Conservation (phyloP, 2,113 vertebrate genomes). For the Percina caprodes region DNA sequence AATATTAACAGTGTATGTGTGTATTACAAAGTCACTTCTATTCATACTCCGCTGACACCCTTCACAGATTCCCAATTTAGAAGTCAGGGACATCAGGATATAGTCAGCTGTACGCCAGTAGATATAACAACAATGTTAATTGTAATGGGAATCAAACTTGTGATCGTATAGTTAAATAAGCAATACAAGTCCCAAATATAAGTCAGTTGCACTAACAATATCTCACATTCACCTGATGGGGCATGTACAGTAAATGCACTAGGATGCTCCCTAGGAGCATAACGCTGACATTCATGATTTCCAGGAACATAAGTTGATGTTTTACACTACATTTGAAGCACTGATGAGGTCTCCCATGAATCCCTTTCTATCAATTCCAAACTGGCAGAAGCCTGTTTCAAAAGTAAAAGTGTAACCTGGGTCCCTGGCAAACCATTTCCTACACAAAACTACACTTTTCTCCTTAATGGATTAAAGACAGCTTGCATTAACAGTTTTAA, state of each 20-base stretch:
- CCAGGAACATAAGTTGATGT: neutral
- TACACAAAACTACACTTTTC: no score
- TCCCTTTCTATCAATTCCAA: neutral
- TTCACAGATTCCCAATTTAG: neutral
- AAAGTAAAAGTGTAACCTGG: neutral
- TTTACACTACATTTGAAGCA: neutral
- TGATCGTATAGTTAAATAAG: neutral
- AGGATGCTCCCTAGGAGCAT: no score
- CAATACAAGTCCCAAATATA: neutral
- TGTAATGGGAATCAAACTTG: neutral
- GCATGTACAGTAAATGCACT: neutral
- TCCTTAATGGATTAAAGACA: neutral
- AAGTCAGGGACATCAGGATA: neutral
- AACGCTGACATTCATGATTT: neutral
- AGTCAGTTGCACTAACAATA: neutral
- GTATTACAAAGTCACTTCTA: neutral
- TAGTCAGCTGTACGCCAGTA: neutral
- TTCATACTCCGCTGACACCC: neutral
- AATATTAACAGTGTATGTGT: no score
- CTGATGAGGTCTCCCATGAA: neutral
- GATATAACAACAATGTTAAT: neutral
- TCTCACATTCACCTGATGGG: neutral
- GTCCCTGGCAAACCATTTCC: no score
- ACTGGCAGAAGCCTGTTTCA: neutral
- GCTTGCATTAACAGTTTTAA: neutral